Conservation (phyloP, 2,888 invertebrate genomes). For the Hetaerina titia region DNA sequence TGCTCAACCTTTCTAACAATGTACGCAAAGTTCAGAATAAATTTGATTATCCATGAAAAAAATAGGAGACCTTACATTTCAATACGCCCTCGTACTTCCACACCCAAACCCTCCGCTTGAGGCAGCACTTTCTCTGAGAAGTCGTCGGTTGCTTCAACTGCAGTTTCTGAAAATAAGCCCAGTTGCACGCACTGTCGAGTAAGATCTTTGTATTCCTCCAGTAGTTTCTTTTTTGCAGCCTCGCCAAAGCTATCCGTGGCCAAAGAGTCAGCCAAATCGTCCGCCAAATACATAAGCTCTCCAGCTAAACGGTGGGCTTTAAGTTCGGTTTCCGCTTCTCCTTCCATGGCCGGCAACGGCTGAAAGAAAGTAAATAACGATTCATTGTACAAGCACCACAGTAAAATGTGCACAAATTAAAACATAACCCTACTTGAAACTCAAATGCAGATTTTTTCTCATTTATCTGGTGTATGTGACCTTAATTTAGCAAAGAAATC, state of each 20-base stretch:
- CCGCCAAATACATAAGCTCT: conserved; percentile 34
- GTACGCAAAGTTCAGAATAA: too few relatives aligned
- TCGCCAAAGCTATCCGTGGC: neutral
- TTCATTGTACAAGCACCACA: neutral
- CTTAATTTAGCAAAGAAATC: too few relatives aligned
- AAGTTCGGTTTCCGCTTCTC: neutral
- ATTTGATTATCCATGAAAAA: too few relatives aligned
- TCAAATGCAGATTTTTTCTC: too few relatives aligned
- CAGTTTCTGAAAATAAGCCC: neutral
- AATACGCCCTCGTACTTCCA: too few relatives aligned
- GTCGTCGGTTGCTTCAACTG: too few relatives aligned
- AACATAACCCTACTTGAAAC: too few relatives aligned
- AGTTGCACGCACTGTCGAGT: neutral
- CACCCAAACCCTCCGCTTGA: too few relatives aligned
- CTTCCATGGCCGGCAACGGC: conserved; percentile 44
- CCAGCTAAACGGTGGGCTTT: conserved; percentile 25
- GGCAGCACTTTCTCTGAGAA: neutral
- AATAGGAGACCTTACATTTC: too few relatives aligned
- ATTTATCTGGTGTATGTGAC: too few relatives aligned
- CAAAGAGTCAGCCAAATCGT: neutral
- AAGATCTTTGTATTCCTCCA: neutral
- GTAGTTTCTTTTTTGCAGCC: neutral
- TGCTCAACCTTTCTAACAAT: too few relatives aligned
- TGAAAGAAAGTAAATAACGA: neutral
- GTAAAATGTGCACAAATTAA: too few relatives aligned